Base-by-base conservation (phyloP, 2,113 vertebrate genomes). In the Malurus alboscapulatus region DNA sequence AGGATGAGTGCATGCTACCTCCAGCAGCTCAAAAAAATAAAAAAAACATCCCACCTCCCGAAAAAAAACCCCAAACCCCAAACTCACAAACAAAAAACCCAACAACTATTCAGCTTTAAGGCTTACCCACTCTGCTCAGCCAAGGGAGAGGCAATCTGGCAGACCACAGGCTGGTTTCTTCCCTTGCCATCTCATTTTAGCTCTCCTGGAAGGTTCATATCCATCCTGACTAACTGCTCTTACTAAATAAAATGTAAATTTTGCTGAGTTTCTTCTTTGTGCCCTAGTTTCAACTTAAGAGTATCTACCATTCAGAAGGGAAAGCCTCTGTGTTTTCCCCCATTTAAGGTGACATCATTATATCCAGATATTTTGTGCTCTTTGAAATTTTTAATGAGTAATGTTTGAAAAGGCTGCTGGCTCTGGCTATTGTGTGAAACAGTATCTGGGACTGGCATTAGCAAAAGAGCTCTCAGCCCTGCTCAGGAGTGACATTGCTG, bases 51-150 rank as follows among this genome's bases (percentile, higher is more conserved):
- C 7, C 40, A 44, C 2, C 2, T 4, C 10, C 14, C 5, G 42
- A 3, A 55, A 63, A 63, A 59, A n/a, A 24, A 1, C 0, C 12
- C 10, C 34, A 17, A 71, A 7, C 10, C 24, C 3, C 4, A 68
- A 12, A 36, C 13, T 9, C 0, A 1, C 5, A 42, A 5, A 1
- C 16, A 42, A 40, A 79, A 42, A 4, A 0, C 2, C 13, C 14
- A 42, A 11, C 4, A 53, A 7, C 4, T 16, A 6, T 38, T 47
- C 17, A 8, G 8, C n/a, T 83, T 21, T 53, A 32, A 55, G 22
- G 8, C 3, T 55, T 75, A 25, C 7, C 34, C 59, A 7, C 12
- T 1, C 10, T 72, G 14, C 9, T 76, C 63, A 69, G 42, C 32
- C 22, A 58, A 73, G 16, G 16, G 25, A 73, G 45, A 57, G 72